phyloP scores from a whole-genome alignment of 2,797 vertebrate genomes.

The Amphiprion clarkii region DNA sequence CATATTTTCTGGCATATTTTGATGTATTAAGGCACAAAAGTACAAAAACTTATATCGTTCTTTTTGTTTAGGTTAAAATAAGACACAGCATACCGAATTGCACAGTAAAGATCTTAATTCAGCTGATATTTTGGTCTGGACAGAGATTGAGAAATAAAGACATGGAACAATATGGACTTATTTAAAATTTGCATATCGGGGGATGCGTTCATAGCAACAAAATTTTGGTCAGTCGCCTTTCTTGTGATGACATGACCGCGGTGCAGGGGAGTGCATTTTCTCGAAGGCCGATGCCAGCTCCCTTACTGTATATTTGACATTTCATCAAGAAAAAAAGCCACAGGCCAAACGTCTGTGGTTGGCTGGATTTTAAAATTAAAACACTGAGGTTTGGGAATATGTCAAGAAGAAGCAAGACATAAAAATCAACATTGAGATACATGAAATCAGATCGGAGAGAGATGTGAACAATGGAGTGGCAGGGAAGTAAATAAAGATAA shows the following conservation, averaged over 20 bases:
- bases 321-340: slow-evolving; percentile 16
- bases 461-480: neutral
- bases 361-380: slow-evolving; percentile 33
- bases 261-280: slow-evolving; percentile 25
- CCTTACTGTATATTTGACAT: slow-evolving; percentile 29
- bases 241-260: slow-evolving; percentile 4
- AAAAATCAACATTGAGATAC: neutral
- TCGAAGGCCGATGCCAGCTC: slow-evolving; percentile 1
- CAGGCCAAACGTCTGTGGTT: slow-evolving; percentile 35
- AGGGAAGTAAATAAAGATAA: slow-evolving; percentile 9
- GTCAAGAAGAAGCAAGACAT: slow-evolving; percentile 1
- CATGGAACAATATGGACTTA: neutral
- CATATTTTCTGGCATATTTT: too few relatives aligned
- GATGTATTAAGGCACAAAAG: too few relatives aligned
- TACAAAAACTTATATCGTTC: too few relatives aligned
- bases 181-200: slow-evolving; percentile 24
- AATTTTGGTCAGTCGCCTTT: neutral
- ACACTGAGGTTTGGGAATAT: slow-evolving; percentile 41
- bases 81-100: too few relatives aligned
- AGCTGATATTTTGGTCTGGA: neutral
- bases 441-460: neutral
- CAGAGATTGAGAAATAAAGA: neutral
- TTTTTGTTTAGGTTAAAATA: too few relatives aligned
- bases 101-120: neutral
- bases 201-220: neutral